These are phyloP conservation scores for Drosophila mojavensis DNA, from an alignment of 1,140 invertebrate genomes.

Conservation along the genomic window DNA sequence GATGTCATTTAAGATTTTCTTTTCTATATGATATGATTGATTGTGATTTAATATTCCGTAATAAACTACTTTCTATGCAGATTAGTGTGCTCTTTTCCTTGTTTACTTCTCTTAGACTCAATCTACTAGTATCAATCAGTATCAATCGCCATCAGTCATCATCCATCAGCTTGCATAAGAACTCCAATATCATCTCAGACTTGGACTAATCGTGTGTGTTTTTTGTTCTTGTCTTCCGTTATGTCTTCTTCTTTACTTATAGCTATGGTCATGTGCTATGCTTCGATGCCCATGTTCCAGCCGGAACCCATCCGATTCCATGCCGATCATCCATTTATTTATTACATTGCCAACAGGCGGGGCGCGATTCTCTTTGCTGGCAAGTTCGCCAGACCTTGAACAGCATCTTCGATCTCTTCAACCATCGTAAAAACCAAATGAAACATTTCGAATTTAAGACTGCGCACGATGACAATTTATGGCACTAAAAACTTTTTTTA, in stretches of 20 bases:
- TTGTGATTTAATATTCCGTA: too few relatives aligned
- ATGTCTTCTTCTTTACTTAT: constrained; percentile 25
- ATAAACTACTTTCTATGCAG: too few relatives aligned
- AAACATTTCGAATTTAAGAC: constrained; percentile 31
- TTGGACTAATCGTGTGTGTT: constrained; percentile 22
- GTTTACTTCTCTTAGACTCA: too few relatives aligned
- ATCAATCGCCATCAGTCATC: background rate
- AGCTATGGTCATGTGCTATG: constrained; percentile 33
- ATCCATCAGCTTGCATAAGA: background rate
- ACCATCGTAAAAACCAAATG: background rate
- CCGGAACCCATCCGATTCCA: constrained; percentile 33
- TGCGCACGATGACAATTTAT: constrained; percentile 30
- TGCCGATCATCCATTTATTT: constrained; percentile 58
- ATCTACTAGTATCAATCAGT: background rate
- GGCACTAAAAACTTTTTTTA: constrained; percentile 29
- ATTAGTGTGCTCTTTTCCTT: too few relatives aligned
- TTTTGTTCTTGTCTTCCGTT: constrained; percentile 37
- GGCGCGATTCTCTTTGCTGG: constrained; percentile 49
- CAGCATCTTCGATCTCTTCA: background rate
- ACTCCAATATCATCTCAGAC: background rate
- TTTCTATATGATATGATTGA: too few relatives aligned
- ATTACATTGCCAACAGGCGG: constrained; percentile 38
- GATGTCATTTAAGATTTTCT: background rate
- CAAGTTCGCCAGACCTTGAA: constrained; percentile 29
- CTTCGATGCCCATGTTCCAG: constrained; percentile 54